These are phyloP conservation scores for Julus scandinavius DNA, from an alignment of 2,888 invertebrate species.

Conservation along the genomic window DNA sequence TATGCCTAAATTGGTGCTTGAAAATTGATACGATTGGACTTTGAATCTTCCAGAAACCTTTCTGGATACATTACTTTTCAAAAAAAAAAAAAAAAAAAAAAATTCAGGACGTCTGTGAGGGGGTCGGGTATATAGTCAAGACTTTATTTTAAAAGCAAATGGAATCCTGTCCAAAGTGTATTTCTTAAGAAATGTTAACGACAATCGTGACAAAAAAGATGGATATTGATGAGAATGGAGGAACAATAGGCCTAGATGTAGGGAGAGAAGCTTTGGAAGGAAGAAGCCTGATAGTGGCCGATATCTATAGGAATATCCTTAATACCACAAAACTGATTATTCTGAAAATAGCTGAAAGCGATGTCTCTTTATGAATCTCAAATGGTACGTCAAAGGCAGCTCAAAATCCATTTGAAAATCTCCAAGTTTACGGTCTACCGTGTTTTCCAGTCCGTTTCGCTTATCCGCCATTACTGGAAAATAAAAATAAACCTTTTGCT, in stretches of 20 bases:
- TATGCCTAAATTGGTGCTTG: no score
- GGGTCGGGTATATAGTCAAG: no score
- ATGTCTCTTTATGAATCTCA: constrained; percentile 13
- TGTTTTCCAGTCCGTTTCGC: background rate
- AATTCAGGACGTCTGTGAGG: no score
- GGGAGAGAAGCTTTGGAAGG: background rate
- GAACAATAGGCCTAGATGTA: background rate
- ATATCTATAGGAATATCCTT: background rate
- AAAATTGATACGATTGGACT: no score
- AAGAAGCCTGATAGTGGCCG: background rate
- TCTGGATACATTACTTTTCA: no score
- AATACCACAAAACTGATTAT: background rate
- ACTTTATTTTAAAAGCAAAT: no score
- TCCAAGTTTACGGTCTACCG: background rate
- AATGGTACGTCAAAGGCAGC: constrained; percentile 12
- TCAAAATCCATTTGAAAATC: background rate
- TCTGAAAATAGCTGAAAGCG: background rate
- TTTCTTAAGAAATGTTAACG: no score
- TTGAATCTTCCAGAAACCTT: no score
- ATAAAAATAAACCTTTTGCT: background rate
- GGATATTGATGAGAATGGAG: background rate
- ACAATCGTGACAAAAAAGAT: no score
- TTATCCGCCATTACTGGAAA: background rate
- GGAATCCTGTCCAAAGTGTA: no score
- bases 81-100: no score